Evolutionary conservation across 2,113 vertebrate species (phyloP), one percentile per base, ranked within the genome.

Genomic region (Ochotona princeps): DNA sequence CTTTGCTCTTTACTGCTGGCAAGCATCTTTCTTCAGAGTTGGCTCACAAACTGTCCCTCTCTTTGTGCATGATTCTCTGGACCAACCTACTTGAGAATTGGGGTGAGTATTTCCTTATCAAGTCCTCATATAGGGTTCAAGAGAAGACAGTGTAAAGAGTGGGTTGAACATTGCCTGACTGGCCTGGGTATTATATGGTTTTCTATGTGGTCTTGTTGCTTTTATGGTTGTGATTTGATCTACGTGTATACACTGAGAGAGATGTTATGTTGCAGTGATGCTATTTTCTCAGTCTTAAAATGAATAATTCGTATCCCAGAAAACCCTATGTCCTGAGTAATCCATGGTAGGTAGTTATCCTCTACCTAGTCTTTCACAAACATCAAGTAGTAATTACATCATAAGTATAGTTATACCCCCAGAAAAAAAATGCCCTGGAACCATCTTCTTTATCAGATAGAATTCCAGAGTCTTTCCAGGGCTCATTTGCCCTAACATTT

Each of bases 1-100:
- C 28, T 21, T 23, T 87, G 80, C 85, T 96, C 76, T 95, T 82
- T 87, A 44, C 51, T 94, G 13, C 44, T 86, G 91, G 47, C 92
- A 75, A 69, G 51, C 7, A 60, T 87, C n/a, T 69, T 87, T 82
- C 38, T n/a, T 92, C 69, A 75, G 85, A 51, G 11, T 25, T 63
- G 65, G 30, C 65, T 84, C 49, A 73, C 28, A 70, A 26, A 82
- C 10, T 54, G 10, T 26, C 28, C n/a, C 47, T 30, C 11, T 83
- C 15, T 15, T 91, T 74, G 8, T 28, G 6, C 57, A 38, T 51
- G 61, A 5, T 15, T 8, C 21, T 74, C 25, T 83, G 49, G 49
- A 47, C 13, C 57, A 75, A 51, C 7, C 51, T 74, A 79, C 11
- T 44, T 76, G 65, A 91, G 30, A 74, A 83, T 86, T 12, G 73